Evolutionary conservation across 1,140 invertebrate species (phyloP).

Genomic region (Manduca sexta): DNA sequence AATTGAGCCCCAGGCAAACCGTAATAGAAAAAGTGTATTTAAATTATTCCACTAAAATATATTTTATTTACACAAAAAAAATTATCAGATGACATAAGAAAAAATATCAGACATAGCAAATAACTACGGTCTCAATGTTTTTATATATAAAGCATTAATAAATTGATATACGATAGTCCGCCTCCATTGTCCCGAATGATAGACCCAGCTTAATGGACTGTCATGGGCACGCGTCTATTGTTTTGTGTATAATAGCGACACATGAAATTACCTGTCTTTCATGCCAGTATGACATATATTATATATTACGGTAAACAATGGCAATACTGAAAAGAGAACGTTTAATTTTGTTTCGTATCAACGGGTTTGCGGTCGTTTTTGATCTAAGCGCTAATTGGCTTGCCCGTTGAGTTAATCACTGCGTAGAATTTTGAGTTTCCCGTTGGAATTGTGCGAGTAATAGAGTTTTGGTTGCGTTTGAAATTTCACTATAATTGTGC

Average conservation of each 20-base stretch:
- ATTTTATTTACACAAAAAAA: too few species aligned
- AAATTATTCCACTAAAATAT: too few species aligned
- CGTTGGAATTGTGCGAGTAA: too few species aligned
- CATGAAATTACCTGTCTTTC: constrained; percentile 44
- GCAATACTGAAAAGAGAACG: background rate
- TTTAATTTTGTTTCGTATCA: constrained; percentile 1
- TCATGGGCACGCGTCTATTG: constrained; percentile 50
- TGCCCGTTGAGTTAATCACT: background rate
- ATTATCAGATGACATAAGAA: too few species aligned
- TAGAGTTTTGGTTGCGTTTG: too few species aligned
- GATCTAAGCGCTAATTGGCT: background rate
- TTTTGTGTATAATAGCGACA: constrained; percentile 35
- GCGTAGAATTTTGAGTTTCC: too few species aligned
- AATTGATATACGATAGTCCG: constrained; percentile 24
- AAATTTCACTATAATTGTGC: too few species aligned
- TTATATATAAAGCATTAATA: constrained; percentile 15
- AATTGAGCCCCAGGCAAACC: too few species aligned
- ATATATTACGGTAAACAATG: constrained; percentile 30
- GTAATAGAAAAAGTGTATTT: too few species aligned
- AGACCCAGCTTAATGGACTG: constrained; percentile 48
- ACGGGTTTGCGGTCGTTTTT: background rate
- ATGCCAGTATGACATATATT: constrained; percentile 26
- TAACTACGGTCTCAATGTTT: background rate
- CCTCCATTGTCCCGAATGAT: constrained; percentile 38
- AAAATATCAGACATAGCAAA: background rate